Evolutionary conservation across 2,888 invertebrate species (phyloP).

Genomic region (Tinea trinotella): DNA sequence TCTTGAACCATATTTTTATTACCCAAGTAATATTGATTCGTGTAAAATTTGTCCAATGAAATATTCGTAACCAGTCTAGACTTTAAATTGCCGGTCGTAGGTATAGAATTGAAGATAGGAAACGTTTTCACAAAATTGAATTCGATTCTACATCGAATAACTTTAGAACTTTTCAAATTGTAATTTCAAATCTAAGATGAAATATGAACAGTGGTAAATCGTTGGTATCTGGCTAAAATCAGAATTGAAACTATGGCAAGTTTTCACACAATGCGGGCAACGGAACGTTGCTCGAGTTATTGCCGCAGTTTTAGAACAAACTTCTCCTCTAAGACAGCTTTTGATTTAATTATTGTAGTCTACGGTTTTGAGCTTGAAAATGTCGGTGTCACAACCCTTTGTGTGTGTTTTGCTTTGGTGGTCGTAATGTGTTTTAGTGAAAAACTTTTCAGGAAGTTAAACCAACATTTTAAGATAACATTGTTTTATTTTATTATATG

Average conservation of each 20-base stretch:
- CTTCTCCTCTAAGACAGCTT: conserved; percentile 8
- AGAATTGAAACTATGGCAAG: conserved; percentile 24
- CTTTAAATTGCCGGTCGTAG: neutral
- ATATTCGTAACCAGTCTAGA: neutral
- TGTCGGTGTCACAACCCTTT: neutral
- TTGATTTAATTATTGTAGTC: conserved; percentile 12
- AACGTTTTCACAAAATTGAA: conserved; percentile 6
- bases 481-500: too few relatives aligned
- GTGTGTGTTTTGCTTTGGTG: neutral
- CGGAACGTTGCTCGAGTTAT: conserved; percentile 22
- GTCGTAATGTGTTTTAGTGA: neutral
- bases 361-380: neutral
- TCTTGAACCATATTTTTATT: too few relatives aligned
- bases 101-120: neutral
- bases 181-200: conserved; percentile 18
- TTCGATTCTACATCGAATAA: conserved; percentile 7
- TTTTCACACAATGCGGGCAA: conserved; percentile 24
- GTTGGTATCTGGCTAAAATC: conserved; percentile 14
- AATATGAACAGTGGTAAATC: conserved; percentile 17
- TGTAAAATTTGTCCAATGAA: neutral
- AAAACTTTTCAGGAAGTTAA: neutral
- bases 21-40: too few relatives aligned
- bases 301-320: conserved; percentile 22
- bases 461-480: neutral
- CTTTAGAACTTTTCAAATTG: conserved; percentile 17